Evolutionary conservation across 2,797 vertebrate genomes (phyloP), one percentile per base, ranked within the genome.

Genomic region (Chloroceryle inda): DNA sequence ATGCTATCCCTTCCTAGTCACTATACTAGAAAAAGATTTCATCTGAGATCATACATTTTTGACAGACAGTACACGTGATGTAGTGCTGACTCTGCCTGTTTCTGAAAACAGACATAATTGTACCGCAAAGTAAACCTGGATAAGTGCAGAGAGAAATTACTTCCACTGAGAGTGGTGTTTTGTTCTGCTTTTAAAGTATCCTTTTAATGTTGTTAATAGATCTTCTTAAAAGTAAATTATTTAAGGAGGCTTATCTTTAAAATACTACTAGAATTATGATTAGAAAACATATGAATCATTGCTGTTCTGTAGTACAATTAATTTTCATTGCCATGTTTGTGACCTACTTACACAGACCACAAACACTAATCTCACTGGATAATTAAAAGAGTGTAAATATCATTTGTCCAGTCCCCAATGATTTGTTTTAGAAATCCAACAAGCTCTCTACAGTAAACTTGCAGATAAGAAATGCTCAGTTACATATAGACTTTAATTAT

Each of bases 351-450:
- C 44, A 86, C 90, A 97, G 74, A 87, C 86, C 13, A 73, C 94
- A 96, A 98, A 96, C 90, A 92, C 92, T 97, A 97, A 98, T 98
- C 97, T 97, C 88, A 75, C 88, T 75, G 89, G 91, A 85, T 97
- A 98, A 98, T 98, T 98, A 98, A 94, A 97, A 92, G 75, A 93
- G 85, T 96, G 97, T 97, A 98, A 98, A 97, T 97, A 98, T 97
- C 93, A 97, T 97, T 97, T 94, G 97, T 96, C 91, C 86, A 67
- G 96, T 94, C 94, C 94, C 77, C 10, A 3, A 88, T 94, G 84
- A 96, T 96, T 97, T 94, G 93, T 95, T 96, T 96, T 89, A 95
- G 95, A 94, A 94, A 96, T 96, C 92, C 95, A 97, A 33, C 84
- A 94, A 89, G 95, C 87, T 95, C 35, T 69, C 78, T 33, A 52